These are phyloP conservation scores for Oscheius sp. DNA, from an alignment of 2,888 invertebrate species.

Conservation along the genomic window DNA sequence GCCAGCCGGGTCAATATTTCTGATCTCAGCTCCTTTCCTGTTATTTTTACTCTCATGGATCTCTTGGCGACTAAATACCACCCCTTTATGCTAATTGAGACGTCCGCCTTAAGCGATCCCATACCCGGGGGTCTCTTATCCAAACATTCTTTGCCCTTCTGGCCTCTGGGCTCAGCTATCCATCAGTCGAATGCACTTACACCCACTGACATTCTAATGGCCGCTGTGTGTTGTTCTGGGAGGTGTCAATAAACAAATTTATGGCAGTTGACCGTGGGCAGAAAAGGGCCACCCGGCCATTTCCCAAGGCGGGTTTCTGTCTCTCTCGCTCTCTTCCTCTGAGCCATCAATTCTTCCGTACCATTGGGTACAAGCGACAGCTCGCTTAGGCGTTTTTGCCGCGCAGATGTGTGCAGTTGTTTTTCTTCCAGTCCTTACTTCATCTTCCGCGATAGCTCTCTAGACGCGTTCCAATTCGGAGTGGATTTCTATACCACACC, in stretches of 20 bases:
- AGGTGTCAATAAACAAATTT: constrained; percentile 29
- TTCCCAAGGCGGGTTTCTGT: constrained; percentile 29
- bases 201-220: constrained; percentile 23
- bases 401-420: constrained; percentile 29
- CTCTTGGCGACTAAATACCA: constrained; percentile 21
- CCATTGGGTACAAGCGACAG: constrained; percentile 33
- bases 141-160: constrained; percentile 22
- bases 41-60: not conserved
- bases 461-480: too few species aligned
- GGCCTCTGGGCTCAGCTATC: constrained; percentile 5
- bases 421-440: constrained; percentile 25
- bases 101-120: constrained; percentile 35
- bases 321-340: not conserved
- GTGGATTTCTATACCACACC: too few species aligned
- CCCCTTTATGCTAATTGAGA: constrained; percentile 32
- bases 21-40: not conserved
- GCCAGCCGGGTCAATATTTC: too few species aligned
- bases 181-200: constrained; percentile 9
- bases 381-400: constrained; percentile 22
- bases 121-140: constrained; percentile 19
- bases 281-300: constrained; percentile 21
- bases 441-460: too few species aligned
- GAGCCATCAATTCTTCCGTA: constrained; percentile 36
- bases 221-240: constrained; percentile 8
- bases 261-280: not conserved